Base-by-base conservation (phyloP, 2,113 vertebrate species). In the Sinosuthora webbiana region DNA sequence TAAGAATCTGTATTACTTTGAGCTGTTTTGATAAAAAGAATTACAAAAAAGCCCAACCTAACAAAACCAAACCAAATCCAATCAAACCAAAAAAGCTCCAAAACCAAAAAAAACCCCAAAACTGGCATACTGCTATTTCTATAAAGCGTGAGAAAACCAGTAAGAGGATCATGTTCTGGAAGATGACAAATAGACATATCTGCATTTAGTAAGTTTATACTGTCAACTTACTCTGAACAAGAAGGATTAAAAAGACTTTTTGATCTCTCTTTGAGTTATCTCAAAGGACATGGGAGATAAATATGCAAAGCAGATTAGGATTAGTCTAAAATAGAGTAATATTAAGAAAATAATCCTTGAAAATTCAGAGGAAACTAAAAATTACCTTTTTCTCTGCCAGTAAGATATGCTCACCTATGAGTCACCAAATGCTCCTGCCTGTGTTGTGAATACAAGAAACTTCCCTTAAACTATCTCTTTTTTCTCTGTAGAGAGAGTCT, bases 121-220 rank as follows among this genome's bases (percentile, higher is more conserved):
- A 42, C 16, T 25, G 30, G 16, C 65, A 47, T 53, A 47, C 17
- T 80, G 52, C 56, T 92, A 67, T 93, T 89, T 97, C 87, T 85
- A 45, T 77, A 42, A 76, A 59, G 13, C 59, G 59, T 49, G 59
- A 63, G 68, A 84, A 86, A 85, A 73, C 37, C 28, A 89, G 42
- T 52, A 65, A 88, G 71, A 93, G 20, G 50, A 24, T 83, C 30
- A 25, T 59, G 47, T 91, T 93, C 64, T 67, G 52, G 19, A 20
- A 86, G 73, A 80, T 64, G 82, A 78, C 75, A 93, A 63, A 79
- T 59, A 80, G 87, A 86, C 73, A 70, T 63, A 77, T 41, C 42
- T 88, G 68, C 79, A 88, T 89, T 93, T 94, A 94, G 47, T 81
- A 93, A 87, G 23, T 94, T 94, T 96, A 86, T 50, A 53, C 68